Conservation (phyloP, 2,888 invertebrate genomes). For the Diplazon laetatorius region DNA sequence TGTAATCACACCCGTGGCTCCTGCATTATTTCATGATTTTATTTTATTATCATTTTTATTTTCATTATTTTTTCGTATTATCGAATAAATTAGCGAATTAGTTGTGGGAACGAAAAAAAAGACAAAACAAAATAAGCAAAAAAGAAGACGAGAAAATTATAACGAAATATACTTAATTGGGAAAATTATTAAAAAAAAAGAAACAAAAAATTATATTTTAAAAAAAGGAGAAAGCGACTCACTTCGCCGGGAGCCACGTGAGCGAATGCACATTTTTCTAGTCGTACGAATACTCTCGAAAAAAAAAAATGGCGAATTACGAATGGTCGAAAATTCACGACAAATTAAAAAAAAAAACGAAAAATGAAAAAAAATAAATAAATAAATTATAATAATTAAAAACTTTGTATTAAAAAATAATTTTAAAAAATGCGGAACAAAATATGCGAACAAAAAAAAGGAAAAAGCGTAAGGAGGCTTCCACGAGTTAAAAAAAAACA, state of each 20-base stretch:
- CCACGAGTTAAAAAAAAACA: conserved; percentile 42
- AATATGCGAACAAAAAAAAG: conserved; percentile 43
- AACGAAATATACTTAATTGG: conserved; percentile 7
- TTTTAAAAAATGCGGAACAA: conserved; percentile 33
- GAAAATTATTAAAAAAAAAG: conserved; percentile 8
- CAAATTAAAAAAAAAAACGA: conserved; percentile 33
- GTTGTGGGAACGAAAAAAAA: background rate
- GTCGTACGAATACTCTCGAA: conserved; percentile 67
- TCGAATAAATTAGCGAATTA: conserved; percentile 49
- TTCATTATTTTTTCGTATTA: conserved; percentile 34
- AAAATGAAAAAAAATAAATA: conserved; percentile 22
- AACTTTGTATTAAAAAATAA: too few relatives aligned
- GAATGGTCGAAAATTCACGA: conserved; percentile 56
- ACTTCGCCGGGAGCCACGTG: conserved; percentile 50
- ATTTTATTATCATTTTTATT: too few relatives aligned
- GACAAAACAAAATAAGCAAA: conserved; percentile 9
- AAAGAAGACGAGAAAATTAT: conserved; percentile 14
- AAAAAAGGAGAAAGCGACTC: conserved; percentile 25
- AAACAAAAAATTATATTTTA: too few relatives aligned
- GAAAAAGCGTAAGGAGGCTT: conserved; percentile 67
- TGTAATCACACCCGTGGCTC: conserved; percentile 52
- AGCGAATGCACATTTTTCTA: conserved; percentile 66
- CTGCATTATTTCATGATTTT: too few relatives aligned
- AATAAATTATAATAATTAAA: conserved; percentile 6
- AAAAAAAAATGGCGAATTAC: conserved; percentile 63